A percentile compares a stretch with the other conserved stretches of the same genome.
Evolutionary conservation across 2,888 invertebrate species (phyloP).

Genomic region (Oligia strigilis): DNA sequence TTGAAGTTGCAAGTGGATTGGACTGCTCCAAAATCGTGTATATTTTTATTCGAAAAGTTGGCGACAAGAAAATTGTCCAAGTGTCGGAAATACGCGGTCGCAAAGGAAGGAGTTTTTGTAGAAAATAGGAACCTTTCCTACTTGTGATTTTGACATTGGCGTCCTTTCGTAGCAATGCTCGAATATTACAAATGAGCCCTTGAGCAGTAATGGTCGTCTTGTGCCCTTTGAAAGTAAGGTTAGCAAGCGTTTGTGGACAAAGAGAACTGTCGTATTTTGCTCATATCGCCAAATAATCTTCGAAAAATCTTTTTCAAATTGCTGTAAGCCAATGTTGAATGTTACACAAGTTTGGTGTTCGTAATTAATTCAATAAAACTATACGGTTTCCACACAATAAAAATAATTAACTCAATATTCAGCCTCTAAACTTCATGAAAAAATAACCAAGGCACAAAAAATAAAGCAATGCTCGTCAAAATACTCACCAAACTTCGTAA

Average conservation of each 20-base stretch:
- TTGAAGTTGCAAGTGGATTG: constrained; percentile 63
- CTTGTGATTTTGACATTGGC: constrained; percentile 21
- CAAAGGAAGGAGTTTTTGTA: constrained; percentile 26
- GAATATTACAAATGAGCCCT: neutral
- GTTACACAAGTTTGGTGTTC: neutral
- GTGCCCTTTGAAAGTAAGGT: too few species aligned
- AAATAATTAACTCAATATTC: neutral
- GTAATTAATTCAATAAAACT: neutral
- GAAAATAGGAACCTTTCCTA: constrained; percentile 27
- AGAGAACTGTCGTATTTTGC: neutral
- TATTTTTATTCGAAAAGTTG: constrained; percentile 68
- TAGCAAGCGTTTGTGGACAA: neutral
- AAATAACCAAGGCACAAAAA: constrained; percentile 11
- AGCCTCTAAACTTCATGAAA: neutral
- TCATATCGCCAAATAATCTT: neutral
- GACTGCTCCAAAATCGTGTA: constrained; percentile 60
- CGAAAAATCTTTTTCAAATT: neutral
- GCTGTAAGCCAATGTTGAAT: neutral
- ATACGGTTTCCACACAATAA: neutral
- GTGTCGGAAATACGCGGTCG: constrained; percentile 45
- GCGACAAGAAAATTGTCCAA: constrained; percentile 61
- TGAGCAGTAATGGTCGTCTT: neutral
- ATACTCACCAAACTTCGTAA: constrained; percentile 43
- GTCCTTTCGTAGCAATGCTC: neutral
- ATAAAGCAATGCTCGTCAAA: constrained; percentile 38